Evolutionary conservation across 2,113 vertebrate species (phyloP), one percentile per base, ranked within the genome.

Genomic region (Eretmochelys imbricata): DNA sequence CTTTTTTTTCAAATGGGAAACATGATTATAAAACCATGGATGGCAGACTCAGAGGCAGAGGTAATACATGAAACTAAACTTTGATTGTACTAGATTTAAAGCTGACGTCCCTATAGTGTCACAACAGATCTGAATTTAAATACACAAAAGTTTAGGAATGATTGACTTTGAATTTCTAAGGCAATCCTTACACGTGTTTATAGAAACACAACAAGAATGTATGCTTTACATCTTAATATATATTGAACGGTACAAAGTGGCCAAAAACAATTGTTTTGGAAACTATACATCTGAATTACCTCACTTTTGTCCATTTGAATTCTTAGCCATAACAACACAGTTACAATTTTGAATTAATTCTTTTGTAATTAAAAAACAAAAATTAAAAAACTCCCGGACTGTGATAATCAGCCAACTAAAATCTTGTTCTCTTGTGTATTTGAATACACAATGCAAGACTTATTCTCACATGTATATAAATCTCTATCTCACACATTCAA

Each of bases 401-500:
- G 65, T 35, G 20, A 91, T 57, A 57, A 53, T 35, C 3, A 82
- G 54, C 80, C 87, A 85, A 86, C 20, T 84, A 87, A 91, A 95
- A 90, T 87, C 75, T 46, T 89, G 38, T 91, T 53, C 54, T 88
- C 54, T 49, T 27, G 92, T 87, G 91, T 72, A 84, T 96, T 69
- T 89, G 81, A 87, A 80, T 35, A 59, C 92, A 80, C 57, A 93
- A 80, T 62, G 29, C 81, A 82, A 90, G 69, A 94, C 93, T 96
- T 91, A 95, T 84, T 91, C 89, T 62, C 94, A 85, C 51, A 79
- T 62, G 84, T 88, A 91, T 85, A 96, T 97, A 98, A 97, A 96
- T 95, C 46, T 80, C 92, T 93, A 84, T 95, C 97, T 95, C 93
- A 93, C 87, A 97, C 94, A 53, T 94, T 97, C 86, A 93, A 91